Evolutionary conservation across 2,888 invertebrate genomes (phyloP).

Genomic region (Scaptodrosophila latifasciaeformis): DNA sequence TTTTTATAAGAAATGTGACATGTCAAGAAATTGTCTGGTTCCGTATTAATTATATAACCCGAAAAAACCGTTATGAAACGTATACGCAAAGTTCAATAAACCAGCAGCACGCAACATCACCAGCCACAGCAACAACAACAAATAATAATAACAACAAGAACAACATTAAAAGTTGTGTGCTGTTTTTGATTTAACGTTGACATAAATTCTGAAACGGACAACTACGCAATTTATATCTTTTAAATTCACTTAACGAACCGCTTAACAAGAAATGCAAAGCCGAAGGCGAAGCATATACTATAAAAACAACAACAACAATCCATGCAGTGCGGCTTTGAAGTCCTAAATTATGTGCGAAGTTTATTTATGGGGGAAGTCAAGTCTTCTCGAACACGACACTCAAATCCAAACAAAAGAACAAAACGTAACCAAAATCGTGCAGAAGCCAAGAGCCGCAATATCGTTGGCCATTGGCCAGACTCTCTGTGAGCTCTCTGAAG

Average conservation of each 20-base stretch:
- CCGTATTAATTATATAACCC: constrained; percentile 64
- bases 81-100: constrained; percentile 56
- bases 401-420: constrained; percentile 32
- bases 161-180: constrained; percentile 1
- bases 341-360: constrained; percentile 28
- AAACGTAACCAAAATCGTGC: too few species aligned
- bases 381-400: not conserved
- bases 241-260: constrained; percentile 1
- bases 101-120: constrained; percentile 22
- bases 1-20: too few species aligned
- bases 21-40: constrained; percentile 32
- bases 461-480: too few species aligned
- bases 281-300: not conserved
- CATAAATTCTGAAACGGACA: constrained; percentile 7
- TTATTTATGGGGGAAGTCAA: constrained; percentile 44
- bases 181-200: constrained; percentile 20
- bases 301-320: not conserved
- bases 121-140: not conserved
- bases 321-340: not conserved
- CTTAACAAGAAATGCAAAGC: constrained; percentile 3
- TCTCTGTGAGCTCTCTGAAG: too few species aligned
- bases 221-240: constrained; percentile 28
- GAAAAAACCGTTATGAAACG: constrained; percentile 30
- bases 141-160: not conserved
- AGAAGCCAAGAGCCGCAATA: too few species aligned